Evolutionary conservation across 2,113 vertebrate genomes (phyloP).

Genomic region (Neogobius melanostomus): DNA sequence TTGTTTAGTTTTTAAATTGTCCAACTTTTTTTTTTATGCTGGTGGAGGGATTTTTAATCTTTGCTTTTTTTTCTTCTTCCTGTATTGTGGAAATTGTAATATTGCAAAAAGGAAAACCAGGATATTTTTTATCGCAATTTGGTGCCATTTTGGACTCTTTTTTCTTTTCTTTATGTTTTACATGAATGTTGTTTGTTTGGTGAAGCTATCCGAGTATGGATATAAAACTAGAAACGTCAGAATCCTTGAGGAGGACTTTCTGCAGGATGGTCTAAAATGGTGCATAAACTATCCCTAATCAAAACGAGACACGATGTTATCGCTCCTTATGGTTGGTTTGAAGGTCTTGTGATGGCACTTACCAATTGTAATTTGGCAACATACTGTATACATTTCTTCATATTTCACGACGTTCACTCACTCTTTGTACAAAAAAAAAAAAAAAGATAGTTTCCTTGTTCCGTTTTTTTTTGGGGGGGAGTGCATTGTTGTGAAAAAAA

Average conservation of each 20-base stretch:
- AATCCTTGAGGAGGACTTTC: slow-evolving; percentile 36
- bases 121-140: slow-evolving; percentile 77
- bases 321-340: slow-evolving; percentile 59
- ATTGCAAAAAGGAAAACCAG: slow-evolving; percentile 91
- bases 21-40: slow-evolving; percentile 81
- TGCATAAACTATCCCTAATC: slow-evolving; percentile 41
- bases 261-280: slow-evolving; percentile 40
- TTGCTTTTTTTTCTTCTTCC: slow-evolving; percentile 81
- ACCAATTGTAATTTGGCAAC: slow-evolving; percentile 62
- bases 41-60: slow-evolving; percentile 92
- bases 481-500: slow-evolving; percentile 71
- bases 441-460: slow-evolving; percentile 59
- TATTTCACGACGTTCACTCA: slow-evolving; percentile 72
- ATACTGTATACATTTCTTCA: slow-evolving; percentile 56
- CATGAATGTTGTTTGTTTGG: slow-evolving; percentile 82
- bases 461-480: slow-evolving; percentile 42
- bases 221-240: slow-evolving; percentile 79
- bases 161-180: slow-evolving; percentile 87
- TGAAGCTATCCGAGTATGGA: slow-evolving; percentile 90
- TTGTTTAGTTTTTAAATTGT: slow-evolving; percentile 81
- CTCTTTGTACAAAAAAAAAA: slow-evolving; percentile 72
- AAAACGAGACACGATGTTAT: slow-evolving; percentile 40
- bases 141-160: slow-evolving; percentile 86
- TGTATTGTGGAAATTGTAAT: slow-evolving; percentile 93
- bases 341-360: slow-evolving; percentile 74